Conservation (phyloP, 1,140 invertebrate genomes). For the Macrobrachium nipponense region DNA sequence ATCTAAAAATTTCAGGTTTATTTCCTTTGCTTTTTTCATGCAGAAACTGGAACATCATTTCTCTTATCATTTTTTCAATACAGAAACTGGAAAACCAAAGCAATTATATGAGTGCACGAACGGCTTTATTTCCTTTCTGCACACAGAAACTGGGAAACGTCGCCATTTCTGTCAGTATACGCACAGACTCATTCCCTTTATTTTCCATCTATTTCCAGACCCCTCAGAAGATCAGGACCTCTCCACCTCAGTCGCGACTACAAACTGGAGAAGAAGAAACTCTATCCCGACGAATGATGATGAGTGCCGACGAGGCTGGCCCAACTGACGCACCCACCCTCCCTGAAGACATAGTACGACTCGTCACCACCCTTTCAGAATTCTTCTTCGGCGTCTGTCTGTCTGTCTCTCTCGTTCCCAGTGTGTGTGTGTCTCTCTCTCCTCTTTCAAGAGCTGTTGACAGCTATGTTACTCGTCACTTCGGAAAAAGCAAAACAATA, state of each 20-base stretch:
- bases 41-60: too few species aligned
- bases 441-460: not conserved
- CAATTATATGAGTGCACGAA: too few species aligned
- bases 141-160: not conserved
- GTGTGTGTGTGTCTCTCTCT: not conserved
- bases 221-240: slow-evolving; percentile 35
- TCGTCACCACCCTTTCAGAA: not conserved
- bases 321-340: not conserved
- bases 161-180: not conserved
- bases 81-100: too few species aligned
- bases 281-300: slow-evolving; percentile 39
- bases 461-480: too few species aligned
- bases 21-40: too few species aligned
- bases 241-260: slow-evolving; percentile 38
- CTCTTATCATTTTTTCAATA: too few species aligned
- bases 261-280: slow-evolving; percentile 33
- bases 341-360: not conserved
- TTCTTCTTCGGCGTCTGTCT: not conserved
- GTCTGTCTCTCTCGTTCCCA: not conserved
- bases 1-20: too few species aligned
- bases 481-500: too few species aligned
- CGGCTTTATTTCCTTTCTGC: not conserved
- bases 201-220: slow-evolving; percentile 4
- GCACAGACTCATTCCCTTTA: too few species aligned
- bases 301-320: not conserved